Evolutionary conservation across 2,797 vertebrate genomes (phyloP).

Genomic region (Loris lydekkerianus): DNA sequence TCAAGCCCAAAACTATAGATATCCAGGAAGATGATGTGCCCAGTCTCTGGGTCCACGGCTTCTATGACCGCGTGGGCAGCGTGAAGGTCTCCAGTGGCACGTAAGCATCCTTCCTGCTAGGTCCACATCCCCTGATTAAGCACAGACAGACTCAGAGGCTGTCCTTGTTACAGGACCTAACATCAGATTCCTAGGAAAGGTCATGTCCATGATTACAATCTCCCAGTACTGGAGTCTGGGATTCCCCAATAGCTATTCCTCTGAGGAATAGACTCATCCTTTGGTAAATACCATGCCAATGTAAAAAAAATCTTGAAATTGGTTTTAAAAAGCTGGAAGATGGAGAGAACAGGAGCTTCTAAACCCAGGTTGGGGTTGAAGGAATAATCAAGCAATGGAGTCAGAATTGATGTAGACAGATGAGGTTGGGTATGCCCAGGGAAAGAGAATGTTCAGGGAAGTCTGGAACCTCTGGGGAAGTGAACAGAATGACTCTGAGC

Average conservation of each 20-base stretch:
- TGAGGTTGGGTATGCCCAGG: background rate
- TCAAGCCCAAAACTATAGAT: conserved; percentile 98
- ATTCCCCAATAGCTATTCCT: background rate
- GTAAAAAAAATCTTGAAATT: background rate
- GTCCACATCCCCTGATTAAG: background rate
- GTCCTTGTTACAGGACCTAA: accelerated
- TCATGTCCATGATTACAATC: accelerated
- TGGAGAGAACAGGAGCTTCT: background rate
- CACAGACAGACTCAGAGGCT: background rate
- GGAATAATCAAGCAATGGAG: background rate
- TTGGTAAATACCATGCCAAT: background rate
- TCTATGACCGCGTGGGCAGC: conserved; percentile 97
- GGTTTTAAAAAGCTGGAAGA: background rate
- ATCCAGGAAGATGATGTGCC: conserved; percentile 96
- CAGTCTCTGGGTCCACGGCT: conserved; percentile 96
- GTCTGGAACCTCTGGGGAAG: too few species aligned
- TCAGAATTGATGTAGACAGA: background rate
- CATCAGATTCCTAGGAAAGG: background rate
- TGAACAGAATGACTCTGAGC: background rate
- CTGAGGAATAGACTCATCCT: background rate
- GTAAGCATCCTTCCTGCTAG: conserved; percentile 89
- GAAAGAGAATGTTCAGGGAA: background rate
- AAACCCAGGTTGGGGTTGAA: background rate
- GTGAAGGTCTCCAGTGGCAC: conserved; percentile 95
- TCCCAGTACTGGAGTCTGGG: background rate